phyloP scores from a whole-genome alignment of 1,140 invertebrate genomes.

The Lanistes nyassanus region DNA sequence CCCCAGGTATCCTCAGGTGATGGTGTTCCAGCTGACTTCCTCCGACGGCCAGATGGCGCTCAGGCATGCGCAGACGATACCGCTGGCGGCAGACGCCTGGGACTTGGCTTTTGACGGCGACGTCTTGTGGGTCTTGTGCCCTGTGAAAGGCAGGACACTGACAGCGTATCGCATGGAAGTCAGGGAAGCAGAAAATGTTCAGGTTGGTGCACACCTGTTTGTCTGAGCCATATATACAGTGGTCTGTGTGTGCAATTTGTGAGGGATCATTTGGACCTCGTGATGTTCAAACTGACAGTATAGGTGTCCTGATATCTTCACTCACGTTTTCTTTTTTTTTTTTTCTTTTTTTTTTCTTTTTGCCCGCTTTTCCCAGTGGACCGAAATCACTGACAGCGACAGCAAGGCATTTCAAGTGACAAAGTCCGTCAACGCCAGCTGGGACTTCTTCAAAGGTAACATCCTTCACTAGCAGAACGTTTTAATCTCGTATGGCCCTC shows the following conservation, averaged over 20 bases:
- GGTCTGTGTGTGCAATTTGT: no score
- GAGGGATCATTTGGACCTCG: no score
- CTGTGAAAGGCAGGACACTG: conserved; percentile 21
- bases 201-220: background rate
- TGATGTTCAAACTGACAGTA: no score
- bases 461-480: no score
- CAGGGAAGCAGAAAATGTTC: background rate
- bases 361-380: background rate
- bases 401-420: background rate
- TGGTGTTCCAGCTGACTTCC: conserved; percentile 10
- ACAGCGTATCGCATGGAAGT: background rate
- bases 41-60: background rate
- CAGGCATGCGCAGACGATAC: conserved; percentile 8
- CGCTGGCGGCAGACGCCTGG: conserved; percentile 19
- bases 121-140: conserved; percentile 28
- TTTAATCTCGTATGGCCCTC: no score
- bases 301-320: background rate
- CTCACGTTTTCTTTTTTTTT: background rate
- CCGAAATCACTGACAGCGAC: background rate
- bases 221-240: no score
- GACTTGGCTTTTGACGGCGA: conserved; percentile 29
- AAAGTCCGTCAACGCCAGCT: conserved; percentile 20
- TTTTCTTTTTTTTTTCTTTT: background rate
- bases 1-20: conserved; percentile 7
- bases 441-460: conserved; percentile 29